Evolutionary conservation across 2,113 vertebrate species (phyloP).

Genomic region (Leptocoma aspasia): DNA sequence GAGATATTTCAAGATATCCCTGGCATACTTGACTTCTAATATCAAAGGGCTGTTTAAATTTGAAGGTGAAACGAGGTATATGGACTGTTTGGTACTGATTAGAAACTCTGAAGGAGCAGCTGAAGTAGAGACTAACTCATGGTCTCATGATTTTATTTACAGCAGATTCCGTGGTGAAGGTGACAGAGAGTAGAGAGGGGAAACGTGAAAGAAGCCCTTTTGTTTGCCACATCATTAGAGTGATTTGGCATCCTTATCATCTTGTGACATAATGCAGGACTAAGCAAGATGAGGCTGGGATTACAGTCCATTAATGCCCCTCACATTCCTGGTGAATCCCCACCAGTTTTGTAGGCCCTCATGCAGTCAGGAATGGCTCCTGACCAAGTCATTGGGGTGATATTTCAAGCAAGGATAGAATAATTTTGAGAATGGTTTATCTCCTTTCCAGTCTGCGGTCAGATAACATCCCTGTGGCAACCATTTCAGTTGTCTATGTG

Average conservation of each 20-base stretch:
- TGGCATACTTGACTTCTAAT: not conserved
- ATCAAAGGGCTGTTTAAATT: not conserved
- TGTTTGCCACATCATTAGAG: not conserved
- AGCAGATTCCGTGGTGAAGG: not conserved
- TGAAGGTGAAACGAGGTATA: not conserved
- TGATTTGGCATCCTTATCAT: not conserved
- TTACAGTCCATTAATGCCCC: not conserved
- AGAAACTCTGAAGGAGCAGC: not conserved
- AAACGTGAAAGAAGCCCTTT: not conserved
- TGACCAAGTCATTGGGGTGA: not conserved
- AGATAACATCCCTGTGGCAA: conserved; percentile 56
- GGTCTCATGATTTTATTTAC: not conserved
- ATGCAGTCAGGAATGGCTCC: not conserved
- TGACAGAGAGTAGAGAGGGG: not conserved
- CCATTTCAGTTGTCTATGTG: conserved; percentile 20
- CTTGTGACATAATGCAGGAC: not conserved
- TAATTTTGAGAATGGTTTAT: not conserved
- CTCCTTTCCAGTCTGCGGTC: conserved; percentile 27
- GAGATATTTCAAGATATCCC: not conserved
- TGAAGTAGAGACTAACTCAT: not conserved
- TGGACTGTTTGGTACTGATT: not conserved
- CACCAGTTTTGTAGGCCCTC: not conserved
- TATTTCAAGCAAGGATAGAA: conserved; percentile 18
- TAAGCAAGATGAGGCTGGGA: not conserved
- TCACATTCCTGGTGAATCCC: not conserved